Conservation (phyloP, 1,140 invertebrate species). For the Eulimnadia texana region DNA sequence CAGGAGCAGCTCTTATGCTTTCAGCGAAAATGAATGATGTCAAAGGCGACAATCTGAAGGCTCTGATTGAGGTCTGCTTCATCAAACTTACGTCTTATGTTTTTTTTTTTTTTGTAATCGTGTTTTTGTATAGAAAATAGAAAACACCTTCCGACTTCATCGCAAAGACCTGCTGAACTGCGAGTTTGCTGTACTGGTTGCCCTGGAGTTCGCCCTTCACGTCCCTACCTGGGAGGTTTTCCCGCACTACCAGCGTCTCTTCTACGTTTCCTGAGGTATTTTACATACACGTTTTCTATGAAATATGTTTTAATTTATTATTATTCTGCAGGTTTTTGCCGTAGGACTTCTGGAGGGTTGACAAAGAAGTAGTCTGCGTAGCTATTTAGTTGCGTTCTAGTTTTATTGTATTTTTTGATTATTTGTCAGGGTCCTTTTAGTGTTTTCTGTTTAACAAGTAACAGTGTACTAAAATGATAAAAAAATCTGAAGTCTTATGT, state of each 20-base stretch:
- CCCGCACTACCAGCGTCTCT: slow-evolving; percentile 84
- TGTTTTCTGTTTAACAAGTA: too few species aligned
- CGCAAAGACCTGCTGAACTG: slow-evolving; percentile 77
- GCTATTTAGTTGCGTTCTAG: too few species aligned
- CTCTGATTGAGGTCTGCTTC: slow-evolving; percentile 62
- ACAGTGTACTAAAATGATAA: too few species aligned
- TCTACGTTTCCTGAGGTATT: slow-evolving; percentile 48
- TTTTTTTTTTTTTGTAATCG: slow-evolving; percentile 10
- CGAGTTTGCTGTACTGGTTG: slow-evolving; percentile 88
- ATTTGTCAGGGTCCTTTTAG: background rate
- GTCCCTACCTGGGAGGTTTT: slow-evolving; percentile 78
- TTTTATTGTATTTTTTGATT: background rate
- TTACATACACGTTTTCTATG: background rate
- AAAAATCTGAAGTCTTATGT: background rate
- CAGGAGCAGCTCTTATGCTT: slow-evolving; percentile 81
- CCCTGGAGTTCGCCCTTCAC: slow-evolving; percentile 85
- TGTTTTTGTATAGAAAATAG: slow-evolving; percentile 50
- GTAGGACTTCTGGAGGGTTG: too few species aligned
- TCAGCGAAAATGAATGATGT: slow-evolving; percentile 94
- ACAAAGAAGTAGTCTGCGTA: too few species aligned
- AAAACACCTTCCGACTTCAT: slow-evolving; percentile 76
- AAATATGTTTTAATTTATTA: too few species aligned
- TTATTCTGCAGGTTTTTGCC: too few species aligned
- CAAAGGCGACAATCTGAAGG: slow-evolving; percentile 71
- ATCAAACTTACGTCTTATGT: slow-evolving; percentile 1